Evolutionary conservation across 2,113 vertebrate genomes (phyloP).

Genomic region (Pseudonaja textilis): DNA sequence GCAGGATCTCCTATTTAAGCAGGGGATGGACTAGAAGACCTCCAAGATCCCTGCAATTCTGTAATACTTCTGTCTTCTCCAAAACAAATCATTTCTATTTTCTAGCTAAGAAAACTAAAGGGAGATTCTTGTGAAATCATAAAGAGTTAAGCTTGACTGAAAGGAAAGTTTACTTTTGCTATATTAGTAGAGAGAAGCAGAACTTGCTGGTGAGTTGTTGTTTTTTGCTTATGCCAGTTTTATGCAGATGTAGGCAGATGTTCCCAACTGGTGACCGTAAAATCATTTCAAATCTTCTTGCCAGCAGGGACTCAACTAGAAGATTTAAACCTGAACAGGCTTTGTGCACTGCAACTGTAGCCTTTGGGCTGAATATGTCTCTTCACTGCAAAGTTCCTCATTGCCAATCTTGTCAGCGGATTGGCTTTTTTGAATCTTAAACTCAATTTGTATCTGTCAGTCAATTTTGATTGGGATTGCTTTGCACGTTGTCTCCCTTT

Average conservation of each 20-base stretch:
- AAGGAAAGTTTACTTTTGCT: neutral
- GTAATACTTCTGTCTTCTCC: neutral
- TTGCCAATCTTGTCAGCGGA: neutral
- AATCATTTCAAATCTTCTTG: neutral
- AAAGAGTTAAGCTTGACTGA: neutral
- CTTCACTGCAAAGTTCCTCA: neutral
- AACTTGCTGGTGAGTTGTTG: neutral
- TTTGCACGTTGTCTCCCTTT: neutral
- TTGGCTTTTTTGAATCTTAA: neutral
- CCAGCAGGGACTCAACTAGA: neutral
- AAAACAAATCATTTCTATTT: neutral
- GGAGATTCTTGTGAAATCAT: neutral
- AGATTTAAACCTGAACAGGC: neutral
- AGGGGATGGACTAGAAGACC: neutral
- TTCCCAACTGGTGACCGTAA: neutral
- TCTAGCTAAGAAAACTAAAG: neutral
- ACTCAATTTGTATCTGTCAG: neutral
- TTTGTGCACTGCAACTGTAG: neutral
- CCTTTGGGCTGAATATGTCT: neutral
- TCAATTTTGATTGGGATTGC: neutral
- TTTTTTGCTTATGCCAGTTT: neutral
- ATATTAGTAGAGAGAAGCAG: neutral
- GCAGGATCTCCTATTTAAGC: neutral
- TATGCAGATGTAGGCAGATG: neutral
- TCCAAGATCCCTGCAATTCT: neutral